These are phyloP conservation scores for Nephrotoma flavescens DNA, from an alignment of 2,888 invertebrate genomes.

Conservation along the genomic window DNA sequence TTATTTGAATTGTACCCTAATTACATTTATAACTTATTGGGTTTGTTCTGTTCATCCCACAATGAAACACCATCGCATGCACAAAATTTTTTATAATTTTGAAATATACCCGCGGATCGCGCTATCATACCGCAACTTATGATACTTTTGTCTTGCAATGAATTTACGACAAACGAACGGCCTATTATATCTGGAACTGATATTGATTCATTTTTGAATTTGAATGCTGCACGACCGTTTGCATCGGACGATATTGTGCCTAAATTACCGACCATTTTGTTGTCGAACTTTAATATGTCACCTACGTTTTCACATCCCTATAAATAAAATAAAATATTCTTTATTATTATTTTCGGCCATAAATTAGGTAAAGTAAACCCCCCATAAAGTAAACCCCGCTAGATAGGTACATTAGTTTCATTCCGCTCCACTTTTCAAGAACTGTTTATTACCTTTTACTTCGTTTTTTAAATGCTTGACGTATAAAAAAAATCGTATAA, in stretches of 20 bases:
- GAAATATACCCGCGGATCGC: slow-evolving; percentile 70
- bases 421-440: no score
- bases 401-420: no score
- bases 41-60: slow-evolving; percentile 69
- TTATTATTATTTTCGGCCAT: no score
- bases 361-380: no score
- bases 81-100: slow-evolving; percentile 77
- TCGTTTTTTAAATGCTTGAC: no score
- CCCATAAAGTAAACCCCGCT: no score
- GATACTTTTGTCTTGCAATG: slow-evolving; percentile 28
- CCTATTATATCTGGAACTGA: slow-evolving; percentile 50
- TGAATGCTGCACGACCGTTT: slow-evolving; percentile 50
- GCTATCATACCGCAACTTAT: slow-evolving; percentile 80
- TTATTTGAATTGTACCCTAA: slow-evolving; percentile 24
- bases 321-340: neutral
- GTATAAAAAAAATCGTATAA: no score
- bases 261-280: slow-evolving; percentile 47
- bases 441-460: no score
- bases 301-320: slow-evolving; percentile 42
- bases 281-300: slow-evolving; percentile 33
- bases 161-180: slow-evolving; percentile 52
- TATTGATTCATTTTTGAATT: slow-evolving; percentile 35
- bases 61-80: slow-evolving; percentile 79
- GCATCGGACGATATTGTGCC: slow-evolving; percentile 45
- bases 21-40: slow-evolving; percentile 17